Conservation (phyloP, 2,113 vertebrate species). For the Spheniscus mendiculus region DNA sequence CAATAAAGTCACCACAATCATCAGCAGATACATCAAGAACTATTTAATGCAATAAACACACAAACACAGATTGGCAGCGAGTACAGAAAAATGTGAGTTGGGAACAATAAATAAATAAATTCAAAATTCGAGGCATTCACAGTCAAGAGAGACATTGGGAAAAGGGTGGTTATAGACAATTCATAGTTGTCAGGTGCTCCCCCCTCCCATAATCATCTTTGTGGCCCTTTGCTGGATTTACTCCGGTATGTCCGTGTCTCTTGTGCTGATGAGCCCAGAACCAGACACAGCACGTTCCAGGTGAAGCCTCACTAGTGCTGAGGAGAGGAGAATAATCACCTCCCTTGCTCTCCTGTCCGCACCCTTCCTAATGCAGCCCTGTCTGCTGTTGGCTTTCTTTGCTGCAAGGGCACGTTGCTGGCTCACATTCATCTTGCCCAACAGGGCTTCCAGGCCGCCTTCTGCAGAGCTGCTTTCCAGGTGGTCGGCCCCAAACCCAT, state of each 20-base stretch:
- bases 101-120: not conserved
- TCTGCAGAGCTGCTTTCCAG: not conserved
- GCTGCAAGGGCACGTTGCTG: not conserved
- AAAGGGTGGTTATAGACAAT: not conserved
- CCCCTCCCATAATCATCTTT: not conserved
- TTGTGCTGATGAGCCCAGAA: not conserved
- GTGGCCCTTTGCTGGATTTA: not conserved
- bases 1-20: constrained; percentile 9
- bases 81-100: not conserved
- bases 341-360: not conserved
- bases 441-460: not conserved
- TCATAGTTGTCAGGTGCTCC: not conserved
- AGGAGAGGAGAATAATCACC: not conserved
- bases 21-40: not conserved
- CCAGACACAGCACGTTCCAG: not conserved
- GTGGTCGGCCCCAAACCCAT: not conserved
- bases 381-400: not conserved
- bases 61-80: not conserved
- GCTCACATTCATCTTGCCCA: not conserved
- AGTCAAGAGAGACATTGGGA: not conserved
- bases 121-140: not conserved
- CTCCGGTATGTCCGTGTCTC: not conserved
- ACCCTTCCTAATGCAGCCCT: not conserved
- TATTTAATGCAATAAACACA: not conserved
- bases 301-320: not conserved